Conservation (phyloP, 2,888 invertebrate genomes). For the Mythimna loreyi region DNA sequence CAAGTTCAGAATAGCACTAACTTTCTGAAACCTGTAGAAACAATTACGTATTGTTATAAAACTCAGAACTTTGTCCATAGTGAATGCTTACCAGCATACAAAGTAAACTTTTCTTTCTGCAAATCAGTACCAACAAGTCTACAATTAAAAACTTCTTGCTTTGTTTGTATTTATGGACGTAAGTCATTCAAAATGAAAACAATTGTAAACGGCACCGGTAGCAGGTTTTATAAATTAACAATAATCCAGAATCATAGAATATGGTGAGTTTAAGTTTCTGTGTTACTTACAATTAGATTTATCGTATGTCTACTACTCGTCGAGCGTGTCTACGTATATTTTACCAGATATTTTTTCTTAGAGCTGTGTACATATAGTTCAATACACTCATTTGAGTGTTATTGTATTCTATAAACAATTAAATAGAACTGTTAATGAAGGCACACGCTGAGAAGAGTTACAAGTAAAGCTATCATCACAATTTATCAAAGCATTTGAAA, state of each 20-base stretch:
- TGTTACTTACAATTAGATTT: constrained; percentile 46
- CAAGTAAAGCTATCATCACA: constrained; percentile 61
- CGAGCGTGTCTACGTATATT: constrained; percentile 39
- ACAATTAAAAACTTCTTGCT: constrained; percentile 51
- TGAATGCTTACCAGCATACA: constrained; percentile 33
- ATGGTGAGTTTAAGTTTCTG: constrained; percentile 57
- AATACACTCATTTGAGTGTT: constrained; percentile 26
- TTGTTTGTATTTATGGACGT: constrained; percentile 53
- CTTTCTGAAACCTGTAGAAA: neutral
- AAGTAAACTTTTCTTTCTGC: constrained; percentile 31
- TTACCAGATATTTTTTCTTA: constrained; percentile 26
- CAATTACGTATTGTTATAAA: neutral
- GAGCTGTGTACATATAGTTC: constrained; percentile 18
- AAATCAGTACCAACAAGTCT: constrained; percentile 23
- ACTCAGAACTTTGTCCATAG: constrained; percentile 11
- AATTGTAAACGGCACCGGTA: constrained; percentile 31
- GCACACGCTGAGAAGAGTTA: constrained; percentile 59
- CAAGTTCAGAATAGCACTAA: neutral
- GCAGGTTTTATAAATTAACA: constrained; percentile 27
- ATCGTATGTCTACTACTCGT: constrained; percentile 40
- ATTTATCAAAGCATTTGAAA: constrained; percentile 61
- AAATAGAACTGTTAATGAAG: constrained; percentile 28
- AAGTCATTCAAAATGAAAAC: constrained; percentile 51
- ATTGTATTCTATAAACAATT: constrained; percentile 35
- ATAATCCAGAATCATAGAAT: constrained; percentile 42